Base-by-base conservation (phyloP, 2,113 vertebrate species). In the Toxotes chatareus region DNA sequence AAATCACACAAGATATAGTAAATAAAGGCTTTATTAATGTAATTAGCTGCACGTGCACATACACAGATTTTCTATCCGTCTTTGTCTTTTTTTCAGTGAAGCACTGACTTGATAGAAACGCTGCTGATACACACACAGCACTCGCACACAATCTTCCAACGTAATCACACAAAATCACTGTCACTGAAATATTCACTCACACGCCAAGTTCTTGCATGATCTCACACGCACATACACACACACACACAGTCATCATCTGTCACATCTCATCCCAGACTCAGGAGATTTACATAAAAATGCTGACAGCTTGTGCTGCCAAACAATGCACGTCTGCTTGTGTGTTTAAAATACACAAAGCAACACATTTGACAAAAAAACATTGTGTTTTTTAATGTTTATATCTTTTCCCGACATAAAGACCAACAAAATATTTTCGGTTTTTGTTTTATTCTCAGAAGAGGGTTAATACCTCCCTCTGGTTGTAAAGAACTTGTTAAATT, bases 241-340 rank as follows among this genome's bases (percentile, higher is more conserved):
- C 56, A 51, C 51, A 69, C 57, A 73, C 42, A 65, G 16, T 31
- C 38, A n/a, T 72, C 79, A 83, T 83, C 82, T 85, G 85, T 46
- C 74, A 53, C 5, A 7, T 67, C 69, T 79, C 31, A 53, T 74
- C 44, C 53, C 71, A 62, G 38, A 59, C 68, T 60, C 17, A 21
- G 42, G 44, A 70, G 65, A 47, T 65, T 67, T 68, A 53, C 40
- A 42, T 42, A 27, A 27, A 27, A 56, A 55, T n/a, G 13, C 13
- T 31, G 10, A 60, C 57, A 64, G 40, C 32, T 12, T 7, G 27
- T 12, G 14, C 56, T 49, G 36, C 27, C 49, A 57, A 65, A 73
- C 51, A 34, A 55, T 79, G 49, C 21, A 27, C 16, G 19, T 49
- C 44, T 53, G 8, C 19, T 49, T 23, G 21, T 42, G 31, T 49